Conservation (phyloP, 2,797 vertebrate genomes). For the Lacerta agilis region DNA sequence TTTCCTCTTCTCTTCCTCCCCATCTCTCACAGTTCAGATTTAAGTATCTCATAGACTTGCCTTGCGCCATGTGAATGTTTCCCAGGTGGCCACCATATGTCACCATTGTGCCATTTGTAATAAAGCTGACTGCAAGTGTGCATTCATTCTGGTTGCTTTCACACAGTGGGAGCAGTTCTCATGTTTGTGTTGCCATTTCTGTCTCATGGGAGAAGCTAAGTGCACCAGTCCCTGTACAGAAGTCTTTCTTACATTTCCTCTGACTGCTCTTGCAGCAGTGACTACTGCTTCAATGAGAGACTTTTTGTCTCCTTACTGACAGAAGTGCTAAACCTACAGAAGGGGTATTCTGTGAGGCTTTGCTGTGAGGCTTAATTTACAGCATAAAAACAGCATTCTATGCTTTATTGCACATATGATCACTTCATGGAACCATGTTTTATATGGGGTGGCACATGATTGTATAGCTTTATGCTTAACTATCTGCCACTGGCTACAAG, state of each 20-base stretch:
- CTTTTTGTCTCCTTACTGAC: background rate
- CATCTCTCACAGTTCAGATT: background rate
- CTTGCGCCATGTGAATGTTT: fast-evolving
- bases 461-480: background rate
- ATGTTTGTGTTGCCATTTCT: background rate
- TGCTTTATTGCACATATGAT: no score
- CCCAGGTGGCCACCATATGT: conserved; percentile 49
- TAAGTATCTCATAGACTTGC: no score
- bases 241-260: background rate
- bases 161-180: background rate
- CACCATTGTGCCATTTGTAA: conserved; percentile 20
- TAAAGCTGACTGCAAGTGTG: background rate
- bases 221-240: background rate
- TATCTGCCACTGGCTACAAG: background rate
- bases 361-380: background rate
- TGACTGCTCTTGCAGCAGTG: background rate
- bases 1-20: background rate
- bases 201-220: background rate
- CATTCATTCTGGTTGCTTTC: fast-evolving
- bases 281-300: background rate
- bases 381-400: background rate
- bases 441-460: background rate
- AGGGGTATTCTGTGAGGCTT: background rate
- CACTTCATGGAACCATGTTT: background rate
- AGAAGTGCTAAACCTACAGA: background rate